Evolutionary conservation across 2,888 invertebrate species (phyloP).

Genomic region (Crioceris asparagi): DNA sequence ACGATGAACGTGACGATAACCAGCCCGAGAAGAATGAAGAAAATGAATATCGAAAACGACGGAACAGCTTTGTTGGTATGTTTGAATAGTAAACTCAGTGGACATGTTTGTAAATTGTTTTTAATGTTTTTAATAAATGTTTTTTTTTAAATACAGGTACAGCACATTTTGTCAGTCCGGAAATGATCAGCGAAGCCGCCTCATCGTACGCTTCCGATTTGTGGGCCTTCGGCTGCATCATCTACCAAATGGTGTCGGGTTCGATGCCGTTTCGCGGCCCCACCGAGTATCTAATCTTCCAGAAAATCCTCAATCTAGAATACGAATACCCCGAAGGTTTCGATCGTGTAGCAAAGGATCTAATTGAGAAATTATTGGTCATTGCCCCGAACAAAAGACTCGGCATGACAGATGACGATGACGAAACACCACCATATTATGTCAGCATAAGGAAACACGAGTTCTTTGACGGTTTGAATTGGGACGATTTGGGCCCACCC

Average conservation of each 20-base stretch:
- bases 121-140: not conserved
- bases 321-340: slow-evolving; percentile 92
- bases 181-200: slow-evolving; percentile 74
- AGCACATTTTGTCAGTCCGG: slow-evolving; percentile 97
- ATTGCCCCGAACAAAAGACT: slow-evolving; percentile 70
- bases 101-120: not conserved
- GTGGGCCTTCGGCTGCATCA: slow-evolving; percentile 95
- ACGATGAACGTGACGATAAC: slow-evolving; percentile 22
- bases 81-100: not conserved
- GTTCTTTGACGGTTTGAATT: slow-evolving; percentile 70
- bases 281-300: slow-evolving; percentile 92
- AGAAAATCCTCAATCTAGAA: slow-evolving; percentile 83
- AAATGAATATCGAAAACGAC: slow-evolving; percentile 28
- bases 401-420: slow-evolving; percentile 73
- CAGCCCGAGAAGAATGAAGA: slow-evolving; percentile 23
- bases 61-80: slow-evolving; percentile 43
- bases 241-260: slow-evolving; percentile 95
- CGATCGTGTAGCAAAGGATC: slow-evolving; percentile 71
- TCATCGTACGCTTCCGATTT: slow-evolving; percentile 76
- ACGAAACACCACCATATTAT: slow-evolving; percentile 62
- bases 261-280: slow-evolving; percentile 44
- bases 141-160: slow-evolving; percentile 67
- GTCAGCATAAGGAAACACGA: slow-evolving; percentile 74
- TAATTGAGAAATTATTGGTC: slow-evolving; percentile 77
- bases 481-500: slow-evolving; percentile 71